phyloP scores from a whole-genome alignment of 2,113 vertebrate species.

The Odocoileus virginianus region DNA sequence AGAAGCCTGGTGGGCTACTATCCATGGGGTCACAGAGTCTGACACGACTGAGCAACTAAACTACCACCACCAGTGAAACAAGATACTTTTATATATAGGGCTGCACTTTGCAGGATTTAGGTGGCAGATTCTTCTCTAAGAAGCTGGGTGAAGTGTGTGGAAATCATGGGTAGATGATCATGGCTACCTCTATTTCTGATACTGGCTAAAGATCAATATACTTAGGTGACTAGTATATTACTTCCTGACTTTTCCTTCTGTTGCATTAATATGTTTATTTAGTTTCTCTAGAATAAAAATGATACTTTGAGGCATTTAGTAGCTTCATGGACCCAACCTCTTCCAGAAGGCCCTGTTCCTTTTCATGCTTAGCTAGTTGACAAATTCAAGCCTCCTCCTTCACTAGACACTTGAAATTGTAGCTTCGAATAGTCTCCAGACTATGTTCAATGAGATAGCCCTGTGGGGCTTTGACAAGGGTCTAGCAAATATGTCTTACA shows the following conservation, averaged over 20 bases:
- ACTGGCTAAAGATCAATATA: background rate
- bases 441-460: background rate
- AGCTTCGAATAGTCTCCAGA: background rate
- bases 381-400: background rate
- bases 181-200: background rate
- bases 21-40: background rate
- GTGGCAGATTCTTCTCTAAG: background rate
- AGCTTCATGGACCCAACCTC: background rate
- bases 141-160: background rate
- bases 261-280: background rate
- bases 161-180: background rate
- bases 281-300: background rate
- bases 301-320: background rate
- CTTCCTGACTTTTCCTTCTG: background rate
- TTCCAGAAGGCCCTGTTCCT: background rate
- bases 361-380: background rate
- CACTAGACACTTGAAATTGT: background rate
- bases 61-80: background rate
- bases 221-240: background rate
- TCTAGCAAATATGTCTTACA: background rate
- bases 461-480: background rate
- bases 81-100: background rate
- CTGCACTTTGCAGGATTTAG: background rate
- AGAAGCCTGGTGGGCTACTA: background rate
- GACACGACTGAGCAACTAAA: background rate